These are phyloP conservation scores for Leucophenga varia DNA, from an alignment of 1,140 invertebrate genomes.

Conservation along the genomic window DNA sequence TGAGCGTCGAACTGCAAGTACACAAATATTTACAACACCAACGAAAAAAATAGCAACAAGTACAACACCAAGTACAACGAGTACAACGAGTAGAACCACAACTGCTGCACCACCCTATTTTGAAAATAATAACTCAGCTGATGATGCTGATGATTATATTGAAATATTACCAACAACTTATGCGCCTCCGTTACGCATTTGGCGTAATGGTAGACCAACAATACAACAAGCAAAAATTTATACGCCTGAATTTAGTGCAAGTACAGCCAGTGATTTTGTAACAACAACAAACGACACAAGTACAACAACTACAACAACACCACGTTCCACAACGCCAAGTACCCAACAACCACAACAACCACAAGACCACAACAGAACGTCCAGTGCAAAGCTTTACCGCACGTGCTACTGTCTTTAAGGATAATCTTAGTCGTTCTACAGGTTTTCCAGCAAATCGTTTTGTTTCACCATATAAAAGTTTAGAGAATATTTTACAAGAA, in stretches of 20 bases:
- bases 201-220: slow-evolving; percentile 46
- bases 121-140: no score
- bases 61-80: slow-evolving; percentile 11
- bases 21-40: slow-evolving; percentile 1
- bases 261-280: no score
- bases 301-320: slow-evolving; percentile 15
- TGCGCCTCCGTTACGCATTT: slow-evolving; percentile 40
- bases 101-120: slow-evolving; percentile 1
- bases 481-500: slow-evolving; percentile 44
- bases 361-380: slow-evolving; percentile 16
- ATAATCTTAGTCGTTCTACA: slow-evolving; percentile 37
- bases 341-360: slow-evolving; percentile 17
- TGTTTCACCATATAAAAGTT: slow-evolving; percentile 52
- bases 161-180: slow-evolving; percentile 51
- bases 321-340: slow-evolving; percentile 3
- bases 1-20: slow-evolving; percentile 8
- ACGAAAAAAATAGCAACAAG: neutral
- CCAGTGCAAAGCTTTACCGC: slow-evolving; percentile 31
- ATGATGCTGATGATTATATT: slow-evolving; percentile 14
- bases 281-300: no score
- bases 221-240: slow-evolving; percentile 24
- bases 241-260: no score
- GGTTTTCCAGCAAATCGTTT: slow-evolving; percentile 34
- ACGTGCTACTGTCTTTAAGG: slow-evolving; percentile 36
- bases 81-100: slow-evolving; percentile 10